phyloP scores from a whole-genome alignment of 1,140 invertebrate genomes.

The Platorchestia sp. region DNA sequence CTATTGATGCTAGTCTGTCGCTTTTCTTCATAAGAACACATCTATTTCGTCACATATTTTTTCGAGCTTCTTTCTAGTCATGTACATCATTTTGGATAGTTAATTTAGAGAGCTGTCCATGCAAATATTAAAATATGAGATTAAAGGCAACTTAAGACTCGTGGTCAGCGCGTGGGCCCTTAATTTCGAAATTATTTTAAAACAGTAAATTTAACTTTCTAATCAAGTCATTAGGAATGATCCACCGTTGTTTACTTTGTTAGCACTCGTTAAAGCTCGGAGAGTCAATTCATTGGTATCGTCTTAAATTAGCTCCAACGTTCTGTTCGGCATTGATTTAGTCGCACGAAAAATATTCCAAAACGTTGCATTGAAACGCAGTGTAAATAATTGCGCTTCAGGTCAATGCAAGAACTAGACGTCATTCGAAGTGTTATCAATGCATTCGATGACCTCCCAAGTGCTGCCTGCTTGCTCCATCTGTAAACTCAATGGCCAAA shows the following conservation, averaged over 20 bases:
- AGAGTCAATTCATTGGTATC: background rate
- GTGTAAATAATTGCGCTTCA: background rate
- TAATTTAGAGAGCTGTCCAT: background rate
- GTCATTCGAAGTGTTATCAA: background rate
- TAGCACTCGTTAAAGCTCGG: background rate
- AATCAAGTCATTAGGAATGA: background rate
- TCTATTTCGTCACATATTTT: background rate
- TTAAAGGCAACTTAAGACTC: background rate
- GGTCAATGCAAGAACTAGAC: background rate
- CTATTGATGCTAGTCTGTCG: background rate
- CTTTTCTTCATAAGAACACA: background rate
- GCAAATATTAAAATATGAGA: background rate
- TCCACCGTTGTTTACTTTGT: background rate
- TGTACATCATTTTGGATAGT: background rate
- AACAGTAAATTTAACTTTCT: background rate
- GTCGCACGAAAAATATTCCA: background rate
- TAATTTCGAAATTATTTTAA: background rate
- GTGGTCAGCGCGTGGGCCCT: no score
- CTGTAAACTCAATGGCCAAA: no score
- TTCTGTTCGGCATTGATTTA: background rate
- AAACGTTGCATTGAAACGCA: background rate
- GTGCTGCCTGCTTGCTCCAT: no score
- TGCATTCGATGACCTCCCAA: background rate
- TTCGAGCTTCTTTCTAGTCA: background rate
- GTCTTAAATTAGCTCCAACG: background rate